These are phyloP conservation scores for Parnassius mnemosyne DNA, from an alignment of 2,888 invertebrate genomes.

Conservation along the genomic window DNA sequence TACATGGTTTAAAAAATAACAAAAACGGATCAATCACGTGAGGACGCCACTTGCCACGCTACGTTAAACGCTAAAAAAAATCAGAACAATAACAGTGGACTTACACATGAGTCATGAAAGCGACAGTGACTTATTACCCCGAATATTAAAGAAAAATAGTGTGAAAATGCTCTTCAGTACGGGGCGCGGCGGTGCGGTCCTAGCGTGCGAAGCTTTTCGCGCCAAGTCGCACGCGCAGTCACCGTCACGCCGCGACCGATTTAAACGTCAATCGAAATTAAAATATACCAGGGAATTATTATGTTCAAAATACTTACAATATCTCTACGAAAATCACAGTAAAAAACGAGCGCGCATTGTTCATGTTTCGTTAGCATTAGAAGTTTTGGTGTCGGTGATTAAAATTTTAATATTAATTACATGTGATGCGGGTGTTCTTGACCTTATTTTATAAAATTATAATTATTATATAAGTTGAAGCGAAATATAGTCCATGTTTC, in stretches of 20 bases:
- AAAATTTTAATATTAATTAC: conserved; percentile 12
- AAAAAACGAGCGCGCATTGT: conserved; percentile 31
- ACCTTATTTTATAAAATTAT: background rate
- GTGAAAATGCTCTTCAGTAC: conserved; percentile 49
- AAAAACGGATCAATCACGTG: background rate
- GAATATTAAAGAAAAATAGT: conserved; percentile 43
- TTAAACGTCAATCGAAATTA: conserved; percentile 69
- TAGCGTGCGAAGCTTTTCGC: conserved; percentile 50
- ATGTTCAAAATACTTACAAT: conserved; percentile 41
- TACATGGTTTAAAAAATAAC: too few relatives aligned
- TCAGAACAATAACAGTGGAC: background rate
- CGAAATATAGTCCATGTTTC: too few relatives aligned
- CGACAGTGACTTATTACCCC: conserved; percentile 48
- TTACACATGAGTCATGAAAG: conserved; percentile 18
- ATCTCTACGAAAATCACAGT: conserved; percentile 30
- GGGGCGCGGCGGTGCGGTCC: conserved; percentile 45
- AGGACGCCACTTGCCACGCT: conserved; percentile 1
- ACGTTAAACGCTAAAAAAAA: conserved; percentile 10
- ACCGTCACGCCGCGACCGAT: conserved; percentile 61
- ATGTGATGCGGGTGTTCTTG: conserved; percentile 22
- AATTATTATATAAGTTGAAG: too few relatives aligned
- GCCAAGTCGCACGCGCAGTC: conserved; percentile 66
- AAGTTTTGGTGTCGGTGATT: conserved; percentile 16
- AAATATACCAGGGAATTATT: conserved; percentile 61
- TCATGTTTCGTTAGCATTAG: conserved; percentile 30